Base-by-base conservation (phyloP, 2,797 vertebrate species). In the Allobates femoralis region DNA sequence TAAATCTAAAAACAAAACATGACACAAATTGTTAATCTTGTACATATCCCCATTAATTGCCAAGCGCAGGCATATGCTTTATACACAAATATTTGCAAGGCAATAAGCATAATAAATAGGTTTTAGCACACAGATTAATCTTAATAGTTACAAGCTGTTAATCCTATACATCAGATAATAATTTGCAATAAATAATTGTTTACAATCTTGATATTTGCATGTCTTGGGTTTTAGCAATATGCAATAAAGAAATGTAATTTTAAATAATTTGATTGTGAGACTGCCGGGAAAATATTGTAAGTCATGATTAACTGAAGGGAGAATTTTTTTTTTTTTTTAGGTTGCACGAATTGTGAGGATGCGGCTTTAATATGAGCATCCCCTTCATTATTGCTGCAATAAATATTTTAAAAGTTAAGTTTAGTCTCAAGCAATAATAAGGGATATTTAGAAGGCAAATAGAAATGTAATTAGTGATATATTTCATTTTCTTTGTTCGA, bases 101-200 rank as follows among this genome's bases (percentile, higher is more conserved):
- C 96, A 97, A 97, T 97, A 99, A 99, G 97, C 95, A 96, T 96
- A 98, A 98, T 99, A 99, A 99, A 99, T 96, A 96, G 95, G 94
- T 93, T 94, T 94, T 96, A 95, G 94, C 92, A 92, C 93, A 90
- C 85, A 92, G 94, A 94, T 98, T 99, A 98, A 99, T 99, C 97
- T 96, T 95, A 94, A 95, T 94, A 95, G 96, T 95, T 96, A 95
- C 96, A 97, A 95, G 97, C 96, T 98, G 97, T 99, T 99, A 99
- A 98, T 98, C 97, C 99, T 97, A 98, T 97, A 96, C 96, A 99
- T 98, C 98, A 96, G 97, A 96, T 95, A 96, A 98, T 98, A 97
- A 97, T 98, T 97, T 97, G 96, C 95, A 96, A 97, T 98, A 98
- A 99, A 99, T 99, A 99, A 97, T 96, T 98, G 96, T 99, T 99